Evolutionary conservation across 2,888 invertebrate species (phyloP).

Genomic region (Caenorhabditis sulstoni): DNA sequence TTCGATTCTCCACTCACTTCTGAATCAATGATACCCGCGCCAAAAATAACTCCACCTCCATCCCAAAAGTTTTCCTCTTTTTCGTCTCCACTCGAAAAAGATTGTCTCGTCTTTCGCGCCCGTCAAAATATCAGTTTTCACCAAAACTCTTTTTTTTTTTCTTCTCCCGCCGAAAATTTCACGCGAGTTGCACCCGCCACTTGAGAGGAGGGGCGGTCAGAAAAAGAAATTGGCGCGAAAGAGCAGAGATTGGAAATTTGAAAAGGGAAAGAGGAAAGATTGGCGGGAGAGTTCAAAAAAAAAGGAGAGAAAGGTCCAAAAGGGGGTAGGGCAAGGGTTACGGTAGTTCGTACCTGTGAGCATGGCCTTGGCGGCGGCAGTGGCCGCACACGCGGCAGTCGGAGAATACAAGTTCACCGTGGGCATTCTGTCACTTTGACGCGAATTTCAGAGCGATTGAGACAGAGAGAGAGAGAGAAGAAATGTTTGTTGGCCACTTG

Average conservation of each 20-base stretch:
- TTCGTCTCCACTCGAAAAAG: neutral
- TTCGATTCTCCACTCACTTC: too few relatives aligned
- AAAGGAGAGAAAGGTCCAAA: neutral
- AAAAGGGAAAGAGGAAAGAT: too few relatives aligned
- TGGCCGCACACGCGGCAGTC: neutral
- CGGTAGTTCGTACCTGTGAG: neutral
- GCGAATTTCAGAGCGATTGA: neutral
- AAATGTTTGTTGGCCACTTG: slow-evolving; percentile 6
- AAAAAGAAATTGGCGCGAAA: too few relatives aligned
- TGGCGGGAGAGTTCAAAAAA: neutral
- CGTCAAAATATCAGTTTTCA: slow-evolving; percentile 1
- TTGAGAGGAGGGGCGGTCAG: too few relatives aligned
- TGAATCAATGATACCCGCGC: too few relatives aligned
- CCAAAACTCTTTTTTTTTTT: slow-evolving; percentile 11
- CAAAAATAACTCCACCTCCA: too few relatives aligned
- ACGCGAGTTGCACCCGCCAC: too few relatives aligned
- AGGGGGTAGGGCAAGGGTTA: too few relatives aligned
- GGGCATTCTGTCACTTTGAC: too few relatives aligned
- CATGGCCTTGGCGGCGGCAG: neutral
- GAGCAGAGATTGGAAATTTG: too few relatives aligned
- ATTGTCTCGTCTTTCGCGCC: neutral
- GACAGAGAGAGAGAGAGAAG: slow-evolving; percentile 1
- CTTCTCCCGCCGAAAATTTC: slow-evolving; percentile 4
- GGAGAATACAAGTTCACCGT: neutral
- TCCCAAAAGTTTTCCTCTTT: too few relatives aligned